phyloP scores from a whole-genome alignment of 37 sponge, comb jelly and placozoan species.

The Ianthella basta region DNA sequence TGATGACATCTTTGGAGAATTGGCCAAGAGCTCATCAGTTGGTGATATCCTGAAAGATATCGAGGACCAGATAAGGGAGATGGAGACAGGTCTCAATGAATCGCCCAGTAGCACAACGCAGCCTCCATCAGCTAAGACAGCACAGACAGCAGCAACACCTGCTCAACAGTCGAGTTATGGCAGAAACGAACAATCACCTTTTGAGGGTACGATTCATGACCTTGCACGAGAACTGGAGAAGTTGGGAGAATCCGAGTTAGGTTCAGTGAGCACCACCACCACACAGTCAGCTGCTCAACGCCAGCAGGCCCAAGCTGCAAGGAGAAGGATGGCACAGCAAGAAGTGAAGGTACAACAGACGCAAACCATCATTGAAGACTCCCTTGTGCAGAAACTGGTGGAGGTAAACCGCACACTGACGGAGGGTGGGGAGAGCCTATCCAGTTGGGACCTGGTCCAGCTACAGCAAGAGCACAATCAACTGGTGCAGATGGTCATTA shows the following conservation, averaged over 20 bases:
- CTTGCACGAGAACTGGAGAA: constrained; percentile 29
- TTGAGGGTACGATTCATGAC: not conserved
- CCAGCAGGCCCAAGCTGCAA: too few species aligned
- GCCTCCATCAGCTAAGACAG: too few species aligned
- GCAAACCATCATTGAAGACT: not conserved
- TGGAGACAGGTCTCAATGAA: not conserved
- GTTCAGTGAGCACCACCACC: not conserved
- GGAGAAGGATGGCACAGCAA: too few species aligned
- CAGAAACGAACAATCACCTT: too few species aligned
- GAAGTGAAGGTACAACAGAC: too few species aligned
- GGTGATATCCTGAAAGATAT: not conserved
- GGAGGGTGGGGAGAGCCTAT: not conserved
- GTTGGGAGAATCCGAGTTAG: not conserved
- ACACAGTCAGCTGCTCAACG: too few species aligned
- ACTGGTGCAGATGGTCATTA: not conserved
- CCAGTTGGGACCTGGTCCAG: constrained; percentile 3
- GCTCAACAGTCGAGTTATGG: too few species aligned
- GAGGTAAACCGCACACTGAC: constrained; percentile 16
- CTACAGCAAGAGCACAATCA: constrained; percentile 24
- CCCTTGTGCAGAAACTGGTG: not conserved
- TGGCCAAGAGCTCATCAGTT: not conserved
- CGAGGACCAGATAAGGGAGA: constrained; percentile 22
- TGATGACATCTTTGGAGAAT: not conserved
- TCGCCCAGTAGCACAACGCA: too few species aligned
- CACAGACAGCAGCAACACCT: too few species aligned